Base-by-base conservation (phyloP, 2,888 invertebrate species). In the Zootermopsis nevadensis region DNA sequence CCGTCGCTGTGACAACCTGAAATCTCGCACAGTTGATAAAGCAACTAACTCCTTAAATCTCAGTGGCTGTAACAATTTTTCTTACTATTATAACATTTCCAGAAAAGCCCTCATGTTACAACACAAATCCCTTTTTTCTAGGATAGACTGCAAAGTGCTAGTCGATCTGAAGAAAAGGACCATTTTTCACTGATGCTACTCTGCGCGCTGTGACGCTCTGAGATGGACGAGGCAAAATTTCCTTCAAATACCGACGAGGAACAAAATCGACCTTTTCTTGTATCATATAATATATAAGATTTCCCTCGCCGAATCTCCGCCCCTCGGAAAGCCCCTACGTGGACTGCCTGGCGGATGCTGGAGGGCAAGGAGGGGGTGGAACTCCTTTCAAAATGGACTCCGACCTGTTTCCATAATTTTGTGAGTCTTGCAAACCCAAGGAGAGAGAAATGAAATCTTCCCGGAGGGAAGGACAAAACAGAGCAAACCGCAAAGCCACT, bases 361-460 rank as follows among this genome's bases (percentile, higher is more conserved):
- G 69, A 31, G 33, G 22, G 33, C 2, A 15, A 27, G 33, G 4
- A 24, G 69, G 15, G 22, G 33, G 22, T 15, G 33, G 24, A 33
- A 69, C 24, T 69, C 33, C 24, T 69, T 69, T 69, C 69, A 69
- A 69, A 69, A 69, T 69, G 33, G 69, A 69, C 69, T 69, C 33
- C 33, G 69, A 33, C 4, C 69, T 69, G 69, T 69, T 69, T 69
- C 69, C 69, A 69, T 69, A 69, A 69, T 69, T 69, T 22, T 69
- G 69, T 69, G 69, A 69, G 69, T 33, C 69, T 69, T 69, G 69
- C 33, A 69, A 69, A 22, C 22, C 69, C 10, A 69, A 31, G 69
- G 15, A 69, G 22, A 19, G 15, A 30, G 69, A 69, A 69, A 69
- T 69, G 69, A 69, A 67, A 69, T 24, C 24, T 10, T 69, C 10